phyloP scores from a whole-genome alignment of 2,888 invertebrate genomes.

The Hecatera dysodea region DNA sequence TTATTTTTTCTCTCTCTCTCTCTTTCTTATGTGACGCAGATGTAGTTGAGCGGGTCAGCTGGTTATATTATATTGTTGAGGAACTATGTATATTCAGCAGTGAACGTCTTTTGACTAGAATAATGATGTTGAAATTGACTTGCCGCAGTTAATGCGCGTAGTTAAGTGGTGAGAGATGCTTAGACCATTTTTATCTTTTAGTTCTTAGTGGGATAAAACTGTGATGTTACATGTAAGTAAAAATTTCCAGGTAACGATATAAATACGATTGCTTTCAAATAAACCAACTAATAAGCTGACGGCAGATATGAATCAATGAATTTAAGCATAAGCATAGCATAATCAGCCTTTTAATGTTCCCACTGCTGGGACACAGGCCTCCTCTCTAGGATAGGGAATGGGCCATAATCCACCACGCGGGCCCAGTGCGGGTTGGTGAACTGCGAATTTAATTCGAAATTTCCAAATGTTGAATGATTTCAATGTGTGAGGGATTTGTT shows the following conservation, averaged over 20 bases:
- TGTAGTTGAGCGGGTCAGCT: no score
- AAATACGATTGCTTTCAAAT: constrained; percentile 12
- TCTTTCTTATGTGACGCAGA: no score
- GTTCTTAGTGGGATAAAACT: not conserved
- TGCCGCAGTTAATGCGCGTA: no score
- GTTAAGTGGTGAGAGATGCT: no score
- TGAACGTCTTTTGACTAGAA: not conserved
- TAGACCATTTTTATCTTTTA: not conserved
- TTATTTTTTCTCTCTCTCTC: no score
- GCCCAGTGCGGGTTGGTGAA: no score
- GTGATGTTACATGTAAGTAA: not conserved
- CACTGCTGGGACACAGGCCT: no score
- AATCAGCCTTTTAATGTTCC: no score
- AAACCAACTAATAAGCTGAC: not conserved
- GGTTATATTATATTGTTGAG: no score
- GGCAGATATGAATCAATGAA: not conserved
- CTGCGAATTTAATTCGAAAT: constrained; percentile 10
- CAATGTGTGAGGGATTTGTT: not conserved
- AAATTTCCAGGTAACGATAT: not conserved
- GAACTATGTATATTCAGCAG: not conserved
- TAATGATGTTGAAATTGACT: not conserved
- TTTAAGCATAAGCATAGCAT: no score
- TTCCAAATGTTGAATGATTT: constrained; percentile 27
- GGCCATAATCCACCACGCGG: no score
- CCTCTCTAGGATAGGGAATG: no score